phyloP scores from a whole-genome alignment of 2,888 invertebrate genomes.

The Coecobrya sp. region DNA sequence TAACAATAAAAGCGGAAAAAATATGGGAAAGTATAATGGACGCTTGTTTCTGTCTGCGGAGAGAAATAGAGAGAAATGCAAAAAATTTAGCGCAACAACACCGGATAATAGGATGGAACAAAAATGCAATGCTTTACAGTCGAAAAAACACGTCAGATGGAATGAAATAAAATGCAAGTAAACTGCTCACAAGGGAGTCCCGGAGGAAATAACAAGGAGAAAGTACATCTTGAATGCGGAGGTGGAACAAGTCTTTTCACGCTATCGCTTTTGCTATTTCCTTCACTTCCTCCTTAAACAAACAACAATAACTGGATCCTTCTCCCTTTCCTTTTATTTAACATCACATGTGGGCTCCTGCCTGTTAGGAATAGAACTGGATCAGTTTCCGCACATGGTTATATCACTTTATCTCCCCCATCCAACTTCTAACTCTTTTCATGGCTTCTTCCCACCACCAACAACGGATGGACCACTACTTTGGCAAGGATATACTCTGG shows the following conservation, averaged over 20 bases:
- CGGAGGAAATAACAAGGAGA: background rate
- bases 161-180: background rate
- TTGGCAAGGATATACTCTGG: no score
- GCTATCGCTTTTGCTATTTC: background rate
- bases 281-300: background rate
- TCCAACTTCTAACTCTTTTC: no score
- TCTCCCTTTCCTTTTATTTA: background rate
- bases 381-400: background rate
- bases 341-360: background rate
- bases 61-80: background rate
- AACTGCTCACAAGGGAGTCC: conserved; percentile 16
- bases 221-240: background rate
- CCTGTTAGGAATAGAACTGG: background rate
- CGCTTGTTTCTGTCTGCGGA: background rate
- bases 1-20: background rate
- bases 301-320: background rate
- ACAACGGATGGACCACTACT: no score
- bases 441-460: no score
- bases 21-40: background rate
- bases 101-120: background rate
- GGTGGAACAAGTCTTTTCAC: background rate
- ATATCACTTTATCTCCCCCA: no score
- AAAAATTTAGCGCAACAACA: background rate
- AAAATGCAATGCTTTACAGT: background rate
- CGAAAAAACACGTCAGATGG: background rate